These are phyloP conservation scores for Danaus plexippus DNA, from an alignment of 1,140 invertebrate species.

Conservation along the genomic window DNA sequence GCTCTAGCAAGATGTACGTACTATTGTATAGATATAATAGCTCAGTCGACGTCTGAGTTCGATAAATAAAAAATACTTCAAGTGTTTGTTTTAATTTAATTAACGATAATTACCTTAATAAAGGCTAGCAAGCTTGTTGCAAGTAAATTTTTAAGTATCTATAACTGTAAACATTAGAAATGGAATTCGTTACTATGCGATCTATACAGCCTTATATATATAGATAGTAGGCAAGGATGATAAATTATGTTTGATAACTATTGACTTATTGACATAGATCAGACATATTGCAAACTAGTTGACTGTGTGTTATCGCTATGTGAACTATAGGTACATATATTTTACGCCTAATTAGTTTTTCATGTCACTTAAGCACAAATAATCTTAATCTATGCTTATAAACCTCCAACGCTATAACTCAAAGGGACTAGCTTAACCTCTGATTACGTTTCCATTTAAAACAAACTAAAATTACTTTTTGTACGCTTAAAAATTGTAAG, in stretches of 20 bases:
- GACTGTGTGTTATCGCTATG: slow-evolving; percentile 12
- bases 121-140: neutral
- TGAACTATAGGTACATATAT: slow-evolving; percentile 15
- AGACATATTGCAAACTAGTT: slow-evolving; percentile 24
- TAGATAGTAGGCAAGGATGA: slow-evolving; percentile 5
- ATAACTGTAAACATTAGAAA: slow-evolving; percentile 5
- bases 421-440: slow-evolving; percentile 34
- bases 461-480: slow-evolving; percentile 9
- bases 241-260: slow-evolving; percentile 15
- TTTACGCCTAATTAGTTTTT: slow-evolving; percentile 41
- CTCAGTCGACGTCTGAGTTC: no score
- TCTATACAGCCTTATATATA: slow-evolving; percentile 2
- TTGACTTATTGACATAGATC: slow-evolving; percentile 29
- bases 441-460: slow-evolving; percentile 31
- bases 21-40: slow-evolving; percentile 22
- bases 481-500: neutral
- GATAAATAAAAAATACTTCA: slow-evolving; percentile 12
- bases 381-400: slow-evolving; percentile 53
- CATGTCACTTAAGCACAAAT: slow-evolving; percentile 36
- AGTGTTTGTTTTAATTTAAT: neutral
- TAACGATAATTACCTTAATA: no score
- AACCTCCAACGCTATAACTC: slow-evolving; percentile 43
- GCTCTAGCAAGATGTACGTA: slow-evolving; percentile 55
- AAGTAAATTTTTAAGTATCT: no score
- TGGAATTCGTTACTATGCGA: neutral